Percentiles rank a stretch among this genome's conserved stretches.
Evolutionary conservation across 2,888 invertebrate genomes (phyloP).

Genomic region (Rugalucina vietnamica): DNA sequence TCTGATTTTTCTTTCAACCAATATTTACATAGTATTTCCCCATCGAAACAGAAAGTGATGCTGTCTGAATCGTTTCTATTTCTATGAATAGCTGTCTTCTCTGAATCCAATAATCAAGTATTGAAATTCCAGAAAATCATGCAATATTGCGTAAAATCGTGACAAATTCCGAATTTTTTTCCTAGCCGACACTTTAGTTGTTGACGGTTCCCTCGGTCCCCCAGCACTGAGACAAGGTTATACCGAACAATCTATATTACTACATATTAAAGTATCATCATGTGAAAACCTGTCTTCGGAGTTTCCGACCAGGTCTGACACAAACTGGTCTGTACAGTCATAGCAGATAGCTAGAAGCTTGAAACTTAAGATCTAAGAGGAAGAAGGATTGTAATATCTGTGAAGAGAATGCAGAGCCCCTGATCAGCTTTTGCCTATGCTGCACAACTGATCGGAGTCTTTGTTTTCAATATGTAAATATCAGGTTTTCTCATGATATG

Average conservation of each 20-base stretch:
- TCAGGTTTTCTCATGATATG: not conserved
- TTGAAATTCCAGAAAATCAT: not conserved
- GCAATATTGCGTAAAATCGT: not conserved
- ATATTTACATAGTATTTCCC: not conserved
- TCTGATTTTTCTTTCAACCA: not conserved
- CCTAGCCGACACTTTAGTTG: slow-evolving; percentile 43
- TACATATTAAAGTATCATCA: slow-evolving; percentile 11
- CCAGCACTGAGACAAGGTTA: slow-evolving; percentile 39
- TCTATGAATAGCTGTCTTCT: slow-evolving; percentile 1
- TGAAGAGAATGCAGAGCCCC: too few relatives aligned
- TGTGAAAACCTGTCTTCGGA: too few relatives aligned
- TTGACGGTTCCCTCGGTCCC: slow-evolving; percentile 51
- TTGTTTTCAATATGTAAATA: not conserved
- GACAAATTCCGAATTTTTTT: slow-evolving; percentile 1
- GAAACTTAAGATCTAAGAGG: too few relatives aligned
- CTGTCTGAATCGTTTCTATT: not conserved
- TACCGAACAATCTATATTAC: slow-evolving; percentile 23
- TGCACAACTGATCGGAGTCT: not conserved
- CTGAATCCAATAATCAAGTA: not conserved
- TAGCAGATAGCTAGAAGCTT: too few relatives aligned
- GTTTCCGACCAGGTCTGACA: too few relatives aligned
- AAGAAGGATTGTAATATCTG: too few relatives aligned
- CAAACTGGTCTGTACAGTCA: too few relatives aligned
- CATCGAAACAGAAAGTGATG: slow-evolving; percentile 9
- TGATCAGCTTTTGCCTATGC: not conserved